These are phyloP conservation scores for Cherax destructor DNA, from an alignment of 1,140 invertebrate species.

Conservation along the genomic window DNA sequence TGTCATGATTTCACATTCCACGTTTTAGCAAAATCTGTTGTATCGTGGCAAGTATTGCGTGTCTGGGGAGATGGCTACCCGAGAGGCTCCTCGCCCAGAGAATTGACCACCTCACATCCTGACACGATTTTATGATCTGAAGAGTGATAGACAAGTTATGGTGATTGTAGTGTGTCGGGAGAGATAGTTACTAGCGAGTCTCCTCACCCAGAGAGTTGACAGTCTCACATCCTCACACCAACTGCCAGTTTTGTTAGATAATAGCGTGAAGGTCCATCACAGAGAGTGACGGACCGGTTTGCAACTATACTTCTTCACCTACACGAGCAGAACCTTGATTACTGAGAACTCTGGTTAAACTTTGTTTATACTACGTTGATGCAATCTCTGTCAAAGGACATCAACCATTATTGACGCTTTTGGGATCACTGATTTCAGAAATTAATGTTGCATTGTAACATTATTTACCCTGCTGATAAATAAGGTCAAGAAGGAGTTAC, in stretches of 20 bases:
- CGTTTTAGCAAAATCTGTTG: no score
- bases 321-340: constrained; percentile 24
- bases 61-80: no score
- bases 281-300: constrained; percentile 8
- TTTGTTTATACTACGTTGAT: neutral
- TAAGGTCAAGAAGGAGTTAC: constrained; percentile 3
- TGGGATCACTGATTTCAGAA: neutral
- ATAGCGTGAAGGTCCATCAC: neutral
- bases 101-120: no score
- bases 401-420: neutral
- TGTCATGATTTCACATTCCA: no score
- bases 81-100: no score
- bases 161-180: neutral
- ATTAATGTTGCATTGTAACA: neutral
- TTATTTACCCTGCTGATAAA: neutral
- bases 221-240: neutral
- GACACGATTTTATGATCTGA: no score
- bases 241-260: neutral
- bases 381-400: neutral
- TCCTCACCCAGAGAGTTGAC: no score
- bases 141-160: neutral
- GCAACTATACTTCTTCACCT: constrained; percentile 47
- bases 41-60: no score
- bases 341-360: neutral
- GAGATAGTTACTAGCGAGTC: neutral